A percentile compares a stretch with the other conserved stretches of the same genome.
These are phyloP conservation scores for Myotis pilosus DNA, from an alignment of 2,797 vertebrate genomes.

Conservation along the genomic window DNA sequence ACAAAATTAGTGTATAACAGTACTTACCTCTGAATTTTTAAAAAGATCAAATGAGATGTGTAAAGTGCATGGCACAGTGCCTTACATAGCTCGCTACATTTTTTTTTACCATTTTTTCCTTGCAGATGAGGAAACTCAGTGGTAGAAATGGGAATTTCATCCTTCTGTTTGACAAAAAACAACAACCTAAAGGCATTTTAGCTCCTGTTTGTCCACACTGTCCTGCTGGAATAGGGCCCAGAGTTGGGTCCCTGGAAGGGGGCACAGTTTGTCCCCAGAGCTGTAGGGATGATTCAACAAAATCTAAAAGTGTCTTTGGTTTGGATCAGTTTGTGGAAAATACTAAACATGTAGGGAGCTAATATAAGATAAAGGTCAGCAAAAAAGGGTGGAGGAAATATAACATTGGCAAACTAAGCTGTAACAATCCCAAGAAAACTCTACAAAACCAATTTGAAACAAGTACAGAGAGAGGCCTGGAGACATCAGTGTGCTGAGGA, in stretches of 20 bases:
- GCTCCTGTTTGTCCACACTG: neutral
- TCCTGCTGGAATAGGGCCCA: neutral
- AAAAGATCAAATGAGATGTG: neutral
- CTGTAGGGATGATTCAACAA: neutral
- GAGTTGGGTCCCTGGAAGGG: neutral
- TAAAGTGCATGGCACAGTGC: neutral
- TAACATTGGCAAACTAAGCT: neutral
- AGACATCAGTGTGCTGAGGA: neutral
- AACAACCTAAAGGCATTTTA: neutral
- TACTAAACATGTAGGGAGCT: neutral
- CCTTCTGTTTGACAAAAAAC: neutral
- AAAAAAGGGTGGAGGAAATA: neutral
- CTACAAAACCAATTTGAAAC: neutral
- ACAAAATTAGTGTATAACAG: neutral
- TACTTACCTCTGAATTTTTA: neutral
- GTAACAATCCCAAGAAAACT: neutral
- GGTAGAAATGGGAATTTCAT: neutral
- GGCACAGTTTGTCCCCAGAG: neutral
- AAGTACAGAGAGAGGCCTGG: neutral
- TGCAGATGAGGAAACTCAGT: neutral
- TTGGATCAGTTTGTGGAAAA: constrained; percentile 2
- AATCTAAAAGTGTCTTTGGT: neutral
- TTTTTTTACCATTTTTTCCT: neutral
- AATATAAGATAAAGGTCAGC: neutral
- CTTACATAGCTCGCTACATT: neutral